Evolutionary conservation across 2,113 vertebrate genomes (phyloP).

Genomic region (Baryphthengus martii): DNA sequence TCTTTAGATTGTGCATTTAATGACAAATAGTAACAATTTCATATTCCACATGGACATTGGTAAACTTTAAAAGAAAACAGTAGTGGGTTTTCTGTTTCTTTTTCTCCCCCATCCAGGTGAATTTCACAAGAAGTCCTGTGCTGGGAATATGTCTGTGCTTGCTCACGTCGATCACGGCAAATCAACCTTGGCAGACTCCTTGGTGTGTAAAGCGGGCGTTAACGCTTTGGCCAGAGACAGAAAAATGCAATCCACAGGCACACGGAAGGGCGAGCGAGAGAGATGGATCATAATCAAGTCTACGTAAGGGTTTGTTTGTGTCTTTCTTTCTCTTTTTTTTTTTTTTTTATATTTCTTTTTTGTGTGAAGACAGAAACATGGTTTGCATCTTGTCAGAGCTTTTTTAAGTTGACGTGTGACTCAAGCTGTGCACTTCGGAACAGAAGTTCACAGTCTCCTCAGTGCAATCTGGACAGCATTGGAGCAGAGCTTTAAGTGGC

Average conservation of each 20-base stretch:
- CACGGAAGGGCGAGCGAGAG: constrained; percentile 59
- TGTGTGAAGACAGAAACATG: neutral
- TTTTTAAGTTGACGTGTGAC: neutral
- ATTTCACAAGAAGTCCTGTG: constrained; percentile 69
- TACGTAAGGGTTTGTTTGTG: neutral
- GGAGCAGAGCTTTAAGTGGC: neutral
- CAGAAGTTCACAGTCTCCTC: neutral
- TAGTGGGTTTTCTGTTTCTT: neutral
- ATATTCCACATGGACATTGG: neutral
- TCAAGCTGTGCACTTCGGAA: neutral
- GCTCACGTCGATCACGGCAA: constrained; percentile 62
- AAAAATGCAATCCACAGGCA: constrained; percentile 59
- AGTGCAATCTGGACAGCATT: neutral
- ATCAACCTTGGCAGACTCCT: constrained; percentile 62
- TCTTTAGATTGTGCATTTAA: neutral
- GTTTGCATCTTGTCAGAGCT: neutral
- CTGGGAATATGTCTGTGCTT: constrained; percentile 69
- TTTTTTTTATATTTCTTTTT: neutral
- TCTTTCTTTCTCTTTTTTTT: neutral
- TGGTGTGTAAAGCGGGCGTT: constrained; percentile 40
- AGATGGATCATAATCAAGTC: constrained; percentile 57
- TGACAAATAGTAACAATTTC: neutral
- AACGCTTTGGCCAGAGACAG: constrained; percentile 44
- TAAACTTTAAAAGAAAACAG: neutral
- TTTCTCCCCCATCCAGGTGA: neutral